A percentile compares a stretch with the other conserved stretches of the same genome.
These are phyloP conservation scores for Tenualosa thibaudeaui DNA, from an alignment of 2,797 vertebrate genomes.

Conservation along the genomic window DNA sequence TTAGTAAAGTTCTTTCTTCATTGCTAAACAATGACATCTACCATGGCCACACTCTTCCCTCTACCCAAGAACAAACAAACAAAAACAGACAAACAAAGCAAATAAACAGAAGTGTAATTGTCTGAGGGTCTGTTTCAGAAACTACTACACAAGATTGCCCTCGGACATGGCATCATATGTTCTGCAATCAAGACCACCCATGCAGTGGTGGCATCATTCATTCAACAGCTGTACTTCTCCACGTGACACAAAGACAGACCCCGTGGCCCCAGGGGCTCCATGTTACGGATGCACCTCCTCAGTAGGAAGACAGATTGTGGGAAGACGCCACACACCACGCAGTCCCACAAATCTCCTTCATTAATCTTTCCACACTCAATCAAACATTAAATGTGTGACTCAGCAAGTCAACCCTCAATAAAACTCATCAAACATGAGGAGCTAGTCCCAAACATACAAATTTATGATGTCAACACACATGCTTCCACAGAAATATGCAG, in stretches of 20 bases:
- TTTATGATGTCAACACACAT: slow-evolving; percentile 44
- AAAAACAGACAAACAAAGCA: background rate
- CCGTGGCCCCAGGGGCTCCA: background rate
- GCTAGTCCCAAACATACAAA: slow-evolving; percentile 40
- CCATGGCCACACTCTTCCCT: background rate
- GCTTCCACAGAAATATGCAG: slow-evolving; percentile 54
- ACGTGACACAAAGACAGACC: background rate
- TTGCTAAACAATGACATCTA: slow-evolving; percentile 3
- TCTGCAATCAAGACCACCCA: background rate
- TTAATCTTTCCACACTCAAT: background rate
- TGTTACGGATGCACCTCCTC: background rate
- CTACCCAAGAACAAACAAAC: background rate
- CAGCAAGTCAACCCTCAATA: background rate
- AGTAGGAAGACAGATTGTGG: background rate
- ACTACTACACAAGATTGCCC: background rate
- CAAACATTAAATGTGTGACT: slow-evolving; percentile 43
- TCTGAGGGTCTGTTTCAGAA: background rate
- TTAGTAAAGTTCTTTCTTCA: background rate
- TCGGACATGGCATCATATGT: too few species aligned
- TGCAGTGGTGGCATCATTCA: background rate
- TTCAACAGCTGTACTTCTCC: background rate
- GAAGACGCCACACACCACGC: background rate
- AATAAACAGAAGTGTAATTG: background rate
- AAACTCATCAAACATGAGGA: background rate
- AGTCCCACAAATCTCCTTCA: background rate